Base-by-base conservation (phyloP, 2,888 invertebrate genomes). In the Agrotis puta region DNA sequence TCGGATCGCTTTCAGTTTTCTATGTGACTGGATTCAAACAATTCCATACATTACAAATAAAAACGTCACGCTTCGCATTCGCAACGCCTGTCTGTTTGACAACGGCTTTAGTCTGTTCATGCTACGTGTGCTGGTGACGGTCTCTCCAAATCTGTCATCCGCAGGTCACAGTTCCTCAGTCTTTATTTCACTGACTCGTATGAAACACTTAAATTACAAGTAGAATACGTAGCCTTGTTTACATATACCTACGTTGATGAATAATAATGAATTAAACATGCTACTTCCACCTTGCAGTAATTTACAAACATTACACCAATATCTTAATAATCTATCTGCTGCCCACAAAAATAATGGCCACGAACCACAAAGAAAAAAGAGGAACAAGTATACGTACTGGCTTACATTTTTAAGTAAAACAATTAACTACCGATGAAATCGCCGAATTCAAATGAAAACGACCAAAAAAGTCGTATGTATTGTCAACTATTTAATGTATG, bases 401-500 rank as follows among this genome's bases (percentile, higher is more conserved):
- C 16, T 27, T 70, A 63, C 57, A 63, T 76, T 74, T 64, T 69
- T 59, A 73, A 65, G 62, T 64, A 59, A 76, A 74, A 63, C 70
- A 62, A 64, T 70, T 75, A 64, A 51, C 18, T 24, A n/a, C 33
- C 65, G 76, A 77, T 74, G 56, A 53, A 66, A 74, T 77, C 77
- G 48, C 72, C 79, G 58, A 85, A 84, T 79, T 77, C 79, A 70
- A 77, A 81, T 73, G 64, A 64, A 68, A 69, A 64, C 54, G 20
- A 33, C n/a, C 54, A 16, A 54, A 54, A 27, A 14, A 53, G 16
- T 16, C 57, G 64, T 71, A 74, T 81, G 66, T 81, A 81, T 84
- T 86, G 85, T 86, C 85, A 86, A 85, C 84, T 62, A 53, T 33
- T 54, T 94, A 94, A 94, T 94, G 88, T 94, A 95, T 94, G 92